Evolutionary conservation across 2,888 invertebrate genomes (phyloP).

Genomic region (Melieria omissa): DNA sequence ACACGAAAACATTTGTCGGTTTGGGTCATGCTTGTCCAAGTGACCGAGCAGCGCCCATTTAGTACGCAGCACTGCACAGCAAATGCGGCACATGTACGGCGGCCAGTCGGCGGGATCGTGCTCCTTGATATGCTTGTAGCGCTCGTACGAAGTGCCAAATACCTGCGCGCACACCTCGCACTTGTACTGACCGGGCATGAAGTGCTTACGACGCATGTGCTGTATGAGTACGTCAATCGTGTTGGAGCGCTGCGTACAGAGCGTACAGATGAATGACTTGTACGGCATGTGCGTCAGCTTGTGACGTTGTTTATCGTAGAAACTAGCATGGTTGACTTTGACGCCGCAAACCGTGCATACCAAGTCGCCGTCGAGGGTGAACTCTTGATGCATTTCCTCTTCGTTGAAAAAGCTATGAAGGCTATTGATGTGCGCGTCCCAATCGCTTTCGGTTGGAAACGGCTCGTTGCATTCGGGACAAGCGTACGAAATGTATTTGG

Average conservation of each 20-base stretch:
- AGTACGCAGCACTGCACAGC: slow-evolving; percentile 25
- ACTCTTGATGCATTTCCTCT: slow-evolving; percentile 27
- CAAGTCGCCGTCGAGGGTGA: slow-evolving; percentile 13
- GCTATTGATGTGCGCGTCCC: slow-evolving; percentile 38
- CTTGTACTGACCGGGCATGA: slow-evolving; percentile 32
- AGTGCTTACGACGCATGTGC: slow-evolving; percentile 41
- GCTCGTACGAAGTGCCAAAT: slow-evolving; percentile 29
- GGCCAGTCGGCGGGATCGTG: slow-evolving; percentile 41
- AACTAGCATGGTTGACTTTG: slow-evolving; percentile 1
- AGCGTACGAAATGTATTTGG: slow-evolving; percentile 37
- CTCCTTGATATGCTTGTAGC: slow-evolving; percentile 36
- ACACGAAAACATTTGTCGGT: slow-evolving; percentile 25
- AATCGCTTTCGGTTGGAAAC: slow-evolving; percentile 30
- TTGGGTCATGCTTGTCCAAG: slow-evolving; percentile 32
- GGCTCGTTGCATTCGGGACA: slow-evolving; percentile 44
- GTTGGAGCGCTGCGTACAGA: slow-evolving; percentile 37
- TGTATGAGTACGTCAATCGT: slow-evolving; percentile 30
- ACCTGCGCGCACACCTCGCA: slow-evolving; percentile 35
- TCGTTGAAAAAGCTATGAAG: slow-evolving; percentile 40
- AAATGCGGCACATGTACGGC: slow-evolving; percentile 36
- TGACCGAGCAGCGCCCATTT: slow-evolving; percentile 3
- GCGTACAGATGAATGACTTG: slow-evolving; percentile 40
- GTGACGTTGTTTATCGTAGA: slow-evolving; percentile 34
- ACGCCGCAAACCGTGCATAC: slow-evolving; percentile 38
- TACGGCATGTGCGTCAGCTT: slow-evolving; percentile 42